These are phyloP conservation scores for Mus minutoides DNA, from an alignment of 2,797 vertebrate genomes.

Conservation along the genomic window DNA sequence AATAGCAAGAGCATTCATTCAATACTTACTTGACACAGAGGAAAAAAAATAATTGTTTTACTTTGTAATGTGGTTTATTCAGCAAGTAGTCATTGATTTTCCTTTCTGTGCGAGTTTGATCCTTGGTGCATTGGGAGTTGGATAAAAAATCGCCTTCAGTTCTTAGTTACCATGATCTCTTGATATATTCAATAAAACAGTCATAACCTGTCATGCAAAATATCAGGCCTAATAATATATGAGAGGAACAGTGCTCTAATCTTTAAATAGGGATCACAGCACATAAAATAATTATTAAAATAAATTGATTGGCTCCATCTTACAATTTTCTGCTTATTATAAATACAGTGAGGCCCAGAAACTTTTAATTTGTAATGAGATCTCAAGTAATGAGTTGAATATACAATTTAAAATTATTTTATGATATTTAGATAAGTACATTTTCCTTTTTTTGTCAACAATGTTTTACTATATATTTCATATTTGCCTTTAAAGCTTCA, in stretches of 20 bases:
- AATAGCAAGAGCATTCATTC: not conserved
- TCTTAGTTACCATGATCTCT: not conserved
- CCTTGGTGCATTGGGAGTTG: not conserved
- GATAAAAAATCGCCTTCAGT: slow-evolving; percentile 8
- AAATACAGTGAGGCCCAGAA: accelerated
- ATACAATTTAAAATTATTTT: not conserved
- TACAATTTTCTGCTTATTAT: not conserved
- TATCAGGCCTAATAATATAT: not conserved
- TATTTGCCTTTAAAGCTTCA: slow-evolving; percentile 80
- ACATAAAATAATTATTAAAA: not conserved
- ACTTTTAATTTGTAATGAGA: not conserved
- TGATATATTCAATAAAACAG: slow-evolving; percentile 25
- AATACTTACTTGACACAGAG: not conserved
- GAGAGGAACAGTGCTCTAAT: not conserved
- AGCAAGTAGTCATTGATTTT: slow-evolving; percentile 37
- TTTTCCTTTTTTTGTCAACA: slow-evolving; percentile 33
- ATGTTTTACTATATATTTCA: slow-evolving; percentile 78
- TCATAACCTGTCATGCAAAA: slow-evolving; percentile 7
- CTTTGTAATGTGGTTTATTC: slow-evolving; percentile 40
- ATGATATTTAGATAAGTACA: not conserved
- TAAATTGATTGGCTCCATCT: not conserved
- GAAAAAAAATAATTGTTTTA: slow-evolving; percentile 16
- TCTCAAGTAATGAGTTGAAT: not conserved
- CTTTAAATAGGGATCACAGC: not conserved
- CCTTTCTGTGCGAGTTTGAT: not conserved